Percentiles rank a stretch among this genome's conserved stretches.
Evolutionary conservation across 2,113 vertebrate species (phyloP).

Genomic region (Puntigrus tetrazona): DNA sequence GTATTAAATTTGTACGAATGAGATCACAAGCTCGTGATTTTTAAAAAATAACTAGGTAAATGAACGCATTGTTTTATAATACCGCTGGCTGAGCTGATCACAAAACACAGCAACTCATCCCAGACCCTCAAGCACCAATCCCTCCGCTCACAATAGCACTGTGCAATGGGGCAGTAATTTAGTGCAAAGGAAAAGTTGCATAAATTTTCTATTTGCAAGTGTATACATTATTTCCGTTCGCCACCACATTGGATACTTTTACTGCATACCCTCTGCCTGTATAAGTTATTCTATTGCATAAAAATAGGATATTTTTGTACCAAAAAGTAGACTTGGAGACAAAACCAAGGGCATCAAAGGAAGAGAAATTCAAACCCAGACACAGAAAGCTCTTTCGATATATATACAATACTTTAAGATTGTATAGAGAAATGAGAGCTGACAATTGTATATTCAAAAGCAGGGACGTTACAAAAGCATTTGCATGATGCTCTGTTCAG

Average conservation of each 20-base stretch:
- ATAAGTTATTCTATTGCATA: conserved; percentile 57
- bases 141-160: conserved; percentile 54
- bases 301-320: conserved; percentile 48
- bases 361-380: conserved; percentile 35
- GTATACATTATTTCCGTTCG: conserved; percentile 28
- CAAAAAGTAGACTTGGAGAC: conserved; percentile 46
- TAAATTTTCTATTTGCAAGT: conserved; percentile 61
- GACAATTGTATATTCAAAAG: conserved; percentile 25
- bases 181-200: conserved; percentile 73
- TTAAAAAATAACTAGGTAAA: background rate
- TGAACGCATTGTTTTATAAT: background rate
- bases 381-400: conserved; percentile 30
- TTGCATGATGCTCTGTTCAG: conserved; percentile 16
- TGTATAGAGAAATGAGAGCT: conserved; percentile 16
- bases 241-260: conserved; percentile 40
- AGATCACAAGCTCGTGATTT: background rate
- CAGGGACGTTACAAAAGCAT: conserved; percentile 22
- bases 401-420: conserved; percentile 29
- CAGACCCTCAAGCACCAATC: conserved; percentile 63
- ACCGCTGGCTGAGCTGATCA: background rate
- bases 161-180: conserved; percentile 58
- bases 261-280: conserved; percentile 56
- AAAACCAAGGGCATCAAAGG: conserved; percentile 34
- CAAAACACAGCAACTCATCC: background rate
- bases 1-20: background rate